Percentiles rank a stretch among this genome's conserved stretches.
Evolutionary conservation across 2,113 vertebrate genomes (phyloP).

Genomic region (Coreoperca whiteheadi): DNA sequence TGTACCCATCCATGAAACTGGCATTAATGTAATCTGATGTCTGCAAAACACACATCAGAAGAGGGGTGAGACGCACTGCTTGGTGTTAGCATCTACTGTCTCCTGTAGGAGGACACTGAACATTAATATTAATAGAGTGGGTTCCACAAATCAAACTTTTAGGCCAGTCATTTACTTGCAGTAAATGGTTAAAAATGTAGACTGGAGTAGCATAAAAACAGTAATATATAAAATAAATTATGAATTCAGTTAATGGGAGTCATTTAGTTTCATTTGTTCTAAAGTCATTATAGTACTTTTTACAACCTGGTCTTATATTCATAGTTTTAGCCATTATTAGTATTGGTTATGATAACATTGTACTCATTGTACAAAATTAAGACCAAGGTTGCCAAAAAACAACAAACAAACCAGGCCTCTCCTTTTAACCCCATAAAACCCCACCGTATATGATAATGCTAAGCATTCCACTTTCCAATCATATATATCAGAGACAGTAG

Average conservation of each 20-base stretch:
- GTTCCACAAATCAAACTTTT: neutral
- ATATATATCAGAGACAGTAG: neutral
- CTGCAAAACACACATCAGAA: conserved; percentile 70
- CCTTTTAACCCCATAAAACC: neutral
- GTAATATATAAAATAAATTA: neutral
- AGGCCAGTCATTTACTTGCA: neutral
- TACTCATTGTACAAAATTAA: conserved; percentile 4
- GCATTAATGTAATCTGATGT: conserved; percentile 88
- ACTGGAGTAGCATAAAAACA: neutral
- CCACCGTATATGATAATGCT: neutral
- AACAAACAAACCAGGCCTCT: neutral
- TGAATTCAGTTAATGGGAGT: neutral
- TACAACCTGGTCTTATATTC: neutral
- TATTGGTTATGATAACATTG: neutral
- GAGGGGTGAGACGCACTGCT: neutral
- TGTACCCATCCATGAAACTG: conserved; percentile 89
- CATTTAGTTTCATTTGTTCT: neutral
- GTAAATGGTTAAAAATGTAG: neutral
- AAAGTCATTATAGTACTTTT: neutral
- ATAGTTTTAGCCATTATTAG: neutral
- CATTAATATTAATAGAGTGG: neutral
- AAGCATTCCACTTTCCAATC: neutral
- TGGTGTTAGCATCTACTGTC: conserved; percentile 8
- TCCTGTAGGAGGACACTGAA: conserved; percentile 6
- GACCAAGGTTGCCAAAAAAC: neutral